A percentile compares a stretch with the other conserved stretches of the same genome.
phyloP scores from a whole-genome alignment of 2,888 invertebrate species.

The Dasysyrphus albostriatus region DNA sequence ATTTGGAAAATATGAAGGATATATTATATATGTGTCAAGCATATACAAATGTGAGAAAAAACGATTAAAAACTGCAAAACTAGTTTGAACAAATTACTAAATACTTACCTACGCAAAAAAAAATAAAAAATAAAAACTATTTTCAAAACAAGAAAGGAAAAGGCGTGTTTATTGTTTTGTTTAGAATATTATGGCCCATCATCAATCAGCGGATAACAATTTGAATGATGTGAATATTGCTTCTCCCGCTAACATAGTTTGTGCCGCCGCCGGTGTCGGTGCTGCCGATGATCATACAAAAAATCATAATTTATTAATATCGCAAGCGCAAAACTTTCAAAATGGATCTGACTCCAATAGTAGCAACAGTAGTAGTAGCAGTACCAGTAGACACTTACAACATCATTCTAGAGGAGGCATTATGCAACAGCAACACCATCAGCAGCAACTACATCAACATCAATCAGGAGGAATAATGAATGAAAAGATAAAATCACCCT shows the following conservation, averaged over 20 bases:
- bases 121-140: not conserved
- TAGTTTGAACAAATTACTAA: conserved; percentile 20
- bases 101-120: conserved; percentile 19
- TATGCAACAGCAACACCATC: conserved; percentile 81
- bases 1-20: conserved; percentile 43
- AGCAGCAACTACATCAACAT: conserved; percentile 77
- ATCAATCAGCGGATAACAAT: conserved; percentile 77
- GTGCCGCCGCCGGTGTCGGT: conserved; percentile 64
- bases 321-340: conserved; percentile 76
- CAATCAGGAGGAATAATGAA: conserved; percentile 80
- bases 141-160: conserved; percentile 30
- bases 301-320: conserved; percentile 66
- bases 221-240: conserved; percentile 77
- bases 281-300: conserved; percentile 59
- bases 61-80: conserved; percentile 41
- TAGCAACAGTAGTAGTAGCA: conserved; percentile 67
- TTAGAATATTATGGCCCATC: conserved; percentile 78
- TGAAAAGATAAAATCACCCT: conserved; percentile 83
- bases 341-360: conserved; percentile 77
- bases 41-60: conserved; percentile 66
- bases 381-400: conserved; percentile 66
- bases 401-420: conserved; percentile 64
- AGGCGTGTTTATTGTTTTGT: conserved; percentile 56
- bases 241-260: conserved; percentile 58
- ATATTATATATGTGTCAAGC: conserved; percentile 72